Conservation (phyloP, 2,888 invertebrate genomes). For the Atrina japonica region DNA sequence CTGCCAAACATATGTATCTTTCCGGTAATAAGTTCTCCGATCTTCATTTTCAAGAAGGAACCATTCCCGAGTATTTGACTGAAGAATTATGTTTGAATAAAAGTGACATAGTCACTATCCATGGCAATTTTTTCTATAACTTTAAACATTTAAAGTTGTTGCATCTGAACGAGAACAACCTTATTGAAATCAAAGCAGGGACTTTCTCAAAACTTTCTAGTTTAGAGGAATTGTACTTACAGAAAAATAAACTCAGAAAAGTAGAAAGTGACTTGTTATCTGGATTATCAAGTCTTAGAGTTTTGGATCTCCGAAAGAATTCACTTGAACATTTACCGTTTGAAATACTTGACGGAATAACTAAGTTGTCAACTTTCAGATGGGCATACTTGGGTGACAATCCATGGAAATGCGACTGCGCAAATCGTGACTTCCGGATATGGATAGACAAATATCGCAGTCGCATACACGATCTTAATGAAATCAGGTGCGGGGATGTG, state of each 20-base stretch:
- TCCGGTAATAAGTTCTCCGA: conserved; percentile 50
- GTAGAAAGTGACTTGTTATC: conserved; percentile 39
- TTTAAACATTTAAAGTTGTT: conserved; percentile 24
- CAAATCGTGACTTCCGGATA: conserved; percentile 48
- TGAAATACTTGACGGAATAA: background rate
- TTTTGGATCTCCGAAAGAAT: conserved; percentile 52
- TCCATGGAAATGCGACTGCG: conserved; percentile 50
- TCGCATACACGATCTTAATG: conserved; percentile 49
- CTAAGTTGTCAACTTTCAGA: background rate
- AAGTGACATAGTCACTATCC: conserved; percentile 23
- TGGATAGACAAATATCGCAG: conserved; percentile 43
- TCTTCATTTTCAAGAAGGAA: conserved; percentile 2
- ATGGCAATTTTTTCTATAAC: conserved; percentile 24
- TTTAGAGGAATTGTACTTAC: conserved; percentile 43
- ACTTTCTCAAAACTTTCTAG: conserved; percentile 39
- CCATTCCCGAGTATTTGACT: conserved; percentile 33
- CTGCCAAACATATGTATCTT: conserved; percentile 45
- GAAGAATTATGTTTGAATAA: conserved; percentile 46
- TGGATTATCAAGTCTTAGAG: conserved; percentile 29
- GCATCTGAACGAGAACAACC: conserved; percentile 41
- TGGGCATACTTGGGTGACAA: conserved; percentile 49
- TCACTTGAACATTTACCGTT: conserved; percentile 33
- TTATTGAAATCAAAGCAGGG: conserved; percentile 33
- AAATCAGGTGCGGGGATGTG: conserved; percentile 37
- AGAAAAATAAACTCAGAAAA: conserved; percentile 36